Conservation (phyloP, 2,888 invertebrate genomes). For the Orchesella flavescens region DNA sequence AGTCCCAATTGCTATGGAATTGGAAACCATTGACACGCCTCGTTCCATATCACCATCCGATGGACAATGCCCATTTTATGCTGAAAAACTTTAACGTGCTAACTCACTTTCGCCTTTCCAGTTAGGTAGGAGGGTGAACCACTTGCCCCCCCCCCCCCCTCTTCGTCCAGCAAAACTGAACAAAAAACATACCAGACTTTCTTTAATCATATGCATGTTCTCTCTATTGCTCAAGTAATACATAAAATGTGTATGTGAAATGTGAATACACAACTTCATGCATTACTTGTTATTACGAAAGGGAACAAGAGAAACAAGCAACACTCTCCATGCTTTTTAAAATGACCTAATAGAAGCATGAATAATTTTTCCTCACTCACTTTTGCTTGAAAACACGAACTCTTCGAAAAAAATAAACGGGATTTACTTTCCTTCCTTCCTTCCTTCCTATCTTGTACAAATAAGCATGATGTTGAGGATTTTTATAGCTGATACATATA, state of each 20-base stretch:
- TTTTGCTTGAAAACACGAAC: too few relatives aligned
- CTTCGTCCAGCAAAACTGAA: too few relatives aligned
- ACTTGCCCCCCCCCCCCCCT: too few relatives aligned
- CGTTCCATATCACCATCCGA: conserved; percentile 66
- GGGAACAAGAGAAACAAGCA: background rate
- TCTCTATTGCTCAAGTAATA: too few relatives aligned
- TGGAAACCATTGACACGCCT: conserved; percentile 72
- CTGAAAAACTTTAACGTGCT: conserved; percentile 30
- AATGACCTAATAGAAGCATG: too few relatives aligned
- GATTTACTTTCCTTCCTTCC: conserved; percentile 20
- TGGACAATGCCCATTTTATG: conserved; percentile 58
- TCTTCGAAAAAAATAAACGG: too few relatives aligned
- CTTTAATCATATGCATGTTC: too few relatives aligned
- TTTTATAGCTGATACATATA: conserved; percentile 32
- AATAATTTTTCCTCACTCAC: too few relatives aligned
- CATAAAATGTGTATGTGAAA: background rate
- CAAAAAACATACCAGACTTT: too few relatives aligned
- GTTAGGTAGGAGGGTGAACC: background rate
- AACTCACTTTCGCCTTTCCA: background rate
- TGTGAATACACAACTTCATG: too few relatives aligned
- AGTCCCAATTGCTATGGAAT: conserved; percentile 72
- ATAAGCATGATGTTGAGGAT: conserved; percentile 7
- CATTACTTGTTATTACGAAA: background rate
- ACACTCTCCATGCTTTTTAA: too few relatives aligned
- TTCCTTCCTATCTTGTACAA: conserved; percentile 44